Base-by-base conservation (phyloP, 2,888 invertebrate genomes). In the Nomada flava region DNA sequence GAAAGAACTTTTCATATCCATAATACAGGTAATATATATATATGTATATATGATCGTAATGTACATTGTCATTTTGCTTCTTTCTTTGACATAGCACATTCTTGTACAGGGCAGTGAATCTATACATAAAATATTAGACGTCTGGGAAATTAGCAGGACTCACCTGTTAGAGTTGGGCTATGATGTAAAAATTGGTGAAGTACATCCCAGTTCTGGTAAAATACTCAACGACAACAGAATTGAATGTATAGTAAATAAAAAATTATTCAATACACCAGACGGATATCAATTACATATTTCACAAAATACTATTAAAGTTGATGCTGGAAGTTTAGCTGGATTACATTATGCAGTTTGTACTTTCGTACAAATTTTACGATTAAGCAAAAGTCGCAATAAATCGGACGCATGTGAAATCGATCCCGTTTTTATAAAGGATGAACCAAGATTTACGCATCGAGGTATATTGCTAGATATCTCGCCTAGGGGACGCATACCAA, bases 381-480 rank as follows among this genome's bases (percentile, higher is more conserved):
- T 95, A 70, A 95, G 94, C 88, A 93, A 93, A 80, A 91, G 87
- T 80, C 84, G 87, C 5, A 92, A 90, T 68, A 89, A 87, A 23
- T 82, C 82, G 1, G 94, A 93, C 57, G 86, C 88, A 3, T 92
- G 91, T 71, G 93, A 93, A 82, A 91, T 93, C 36, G 93, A 93
- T 7, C 92, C 94, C 15, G 92, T 95, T 62, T 91, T 95, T 50
- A 95, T 96, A 77, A 95, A 95, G 82, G 96, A 96, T 88, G 94
- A 94, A 87, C 96, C 96, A 2, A 94, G 94, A 71, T 93, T 95
- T 55, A 92, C 93, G 47, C 95, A 95, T 86, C 93, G 96, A 82
- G 96, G 95, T 7, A 94, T 96, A 65, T 92, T 95, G 59, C 91
- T 96, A 81, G 96, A 96, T 88, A 94, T 95, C 85, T 95, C 94